phyloP scores from a whole-genome alignment of 2,113 vertebrate genomes.

The Taxidea taxus region DNA sequence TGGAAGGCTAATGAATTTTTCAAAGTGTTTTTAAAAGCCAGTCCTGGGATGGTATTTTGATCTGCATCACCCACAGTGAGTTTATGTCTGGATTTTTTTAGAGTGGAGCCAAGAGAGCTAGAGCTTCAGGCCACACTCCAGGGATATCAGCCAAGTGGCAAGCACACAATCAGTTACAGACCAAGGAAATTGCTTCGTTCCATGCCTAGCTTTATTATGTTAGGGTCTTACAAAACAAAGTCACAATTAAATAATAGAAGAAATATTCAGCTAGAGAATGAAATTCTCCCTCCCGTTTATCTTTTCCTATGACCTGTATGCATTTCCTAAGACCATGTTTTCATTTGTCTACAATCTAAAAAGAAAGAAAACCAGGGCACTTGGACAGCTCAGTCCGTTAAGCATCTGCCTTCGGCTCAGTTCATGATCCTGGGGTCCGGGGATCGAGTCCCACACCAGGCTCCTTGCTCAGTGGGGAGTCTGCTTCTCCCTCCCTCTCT shows the following conservation, averaged over 20 bases:
- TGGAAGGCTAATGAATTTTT: conserved; percentile 53
- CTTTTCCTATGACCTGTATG: not conserved
- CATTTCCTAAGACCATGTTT: not conserved
- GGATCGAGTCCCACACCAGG: not conserved
- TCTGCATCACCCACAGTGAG: not conserved
- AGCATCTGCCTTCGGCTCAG: not conserved
- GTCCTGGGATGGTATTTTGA: conserved; percentile 31
- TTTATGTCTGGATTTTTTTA: conserved; percentile 42
- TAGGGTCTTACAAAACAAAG: not conserved
- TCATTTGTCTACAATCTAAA: not conserved
- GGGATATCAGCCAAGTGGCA: not conserved
- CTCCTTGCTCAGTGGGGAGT: not conserved
- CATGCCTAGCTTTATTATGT: not conserved
- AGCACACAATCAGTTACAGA: not conserved
- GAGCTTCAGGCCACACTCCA: conserved; percentile 2
- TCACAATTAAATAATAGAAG: not conserved
- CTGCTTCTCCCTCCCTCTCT: no score
- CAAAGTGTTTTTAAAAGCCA: conserved; percentile 62
- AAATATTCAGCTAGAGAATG: not conserved
- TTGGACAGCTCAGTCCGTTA: not conserved
- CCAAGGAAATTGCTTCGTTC: not conserved
- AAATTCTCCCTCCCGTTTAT: not conserved
- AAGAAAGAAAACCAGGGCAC: not conserved
- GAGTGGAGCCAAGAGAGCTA: not conserved
- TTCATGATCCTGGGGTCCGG: not conserved